These are phyloP conservation scores for Drosophila quinaria DNA, from an alignment of 2,888 invertebrate genomes.

Conservation along the genomic window DNA sequence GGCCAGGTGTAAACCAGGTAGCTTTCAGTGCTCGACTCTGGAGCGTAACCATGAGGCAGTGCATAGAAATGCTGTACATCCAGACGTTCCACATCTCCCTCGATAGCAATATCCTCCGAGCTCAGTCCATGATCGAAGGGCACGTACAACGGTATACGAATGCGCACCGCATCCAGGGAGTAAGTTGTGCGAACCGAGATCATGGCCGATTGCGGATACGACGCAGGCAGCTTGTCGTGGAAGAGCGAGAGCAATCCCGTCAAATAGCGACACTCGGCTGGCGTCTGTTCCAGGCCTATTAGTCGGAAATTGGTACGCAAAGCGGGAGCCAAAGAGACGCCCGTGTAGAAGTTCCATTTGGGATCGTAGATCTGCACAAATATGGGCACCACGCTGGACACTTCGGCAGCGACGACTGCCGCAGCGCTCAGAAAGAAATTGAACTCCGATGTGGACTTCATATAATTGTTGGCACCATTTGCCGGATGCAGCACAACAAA, in stretches of 20 bases:
- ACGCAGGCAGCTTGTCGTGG: constrained; percentile 93
- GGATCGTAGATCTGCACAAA: constrained; percentile 96
- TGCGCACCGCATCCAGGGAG: constrained; percentile 85
- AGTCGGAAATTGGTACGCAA: constrained; percentile 94
- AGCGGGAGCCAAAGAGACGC: constrained; percentile 92
- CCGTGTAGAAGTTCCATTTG: constrained; percentile 90
- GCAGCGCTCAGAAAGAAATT: constrained; percentile 91
- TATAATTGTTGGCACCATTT: constrained; percentile 84
- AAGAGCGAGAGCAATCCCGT: constrained; percentile 94
- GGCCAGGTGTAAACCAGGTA: constrained; percentile 94
- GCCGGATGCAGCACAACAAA: constrained; percentile 92
- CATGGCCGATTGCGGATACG: constrained; percentile 87
- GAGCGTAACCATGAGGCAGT: constrained; percentile 94
- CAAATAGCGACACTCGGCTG: constrained; percentile 93
- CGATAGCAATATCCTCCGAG: constrained; percentile 62
- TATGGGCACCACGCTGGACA: constrained; percentile 90
- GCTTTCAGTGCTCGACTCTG: constrained; percentile 92
- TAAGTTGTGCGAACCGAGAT: constrained; percentile 91
- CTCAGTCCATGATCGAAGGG: constrained; percentile 68
- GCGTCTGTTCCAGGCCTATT: constrained; percentile 93
- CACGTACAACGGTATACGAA: constrained; percentile 77
- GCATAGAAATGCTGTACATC: constrained; percentile 84
- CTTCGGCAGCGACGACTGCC: constrained; percentile 93
- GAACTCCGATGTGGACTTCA: constrained; percentile 91
- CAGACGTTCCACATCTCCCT: constrained; percentile 50